Evolutionary conservation across 2,797 vertebrate genomes (phyloP).

Genomic region (Perodicticus potto): DNA sequence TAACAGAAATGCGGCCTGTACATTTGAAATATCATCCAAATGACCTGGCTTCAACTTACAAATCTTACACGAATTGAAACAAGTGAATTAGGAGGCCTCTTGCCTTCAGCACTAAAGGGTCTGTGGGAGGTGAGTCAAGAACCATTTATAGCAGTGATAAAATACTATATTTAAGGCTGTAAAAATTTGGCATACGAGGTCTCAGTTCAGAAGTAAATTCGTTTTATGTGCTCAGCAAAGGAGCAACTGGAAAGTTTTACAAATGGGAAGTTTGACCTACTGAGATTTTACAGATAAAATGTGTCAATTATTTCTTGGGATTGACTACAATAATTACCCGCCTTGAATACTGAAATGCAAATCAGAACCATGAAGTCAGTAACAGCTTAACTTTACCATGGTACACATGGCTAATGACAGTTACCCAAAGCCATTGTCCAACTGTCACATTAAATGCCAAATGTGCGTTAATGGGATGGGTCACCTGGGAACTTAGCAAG

Average conservation of each 20-base stretch:
- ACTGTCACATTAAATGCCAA: neutral
- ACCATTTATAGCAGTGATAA: constrained; percentile 80
- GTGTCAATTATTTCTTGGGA: constrained; percentile 57
- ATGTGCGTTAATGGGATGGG: neutral
- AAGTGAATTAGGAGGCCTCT: constrained; percentile 67
- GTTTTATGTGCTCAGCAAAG: constrained; percentile 69
- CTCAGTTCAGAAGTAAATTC: constrained; percentile 80
- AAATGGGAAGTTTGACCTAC: constrained; percentile 71
- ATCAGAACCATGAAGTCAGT: constrained; percentile 54
- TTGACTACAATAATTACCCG: neutral
- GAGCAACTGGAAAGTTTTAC: constrained; percentile 76
- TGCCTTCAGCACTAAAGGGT: constrained; percentile 71
- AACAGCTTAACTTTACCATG: neutral
- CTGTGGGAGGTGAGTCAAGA: constrained; percentile 72
- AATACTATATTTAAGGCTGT: constrained; percentile 78
- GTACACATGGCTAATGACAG: neutral
- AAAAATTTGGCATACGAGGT: constrained; percentile 77
- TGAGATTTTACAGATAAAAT: constrained; percentile 78
- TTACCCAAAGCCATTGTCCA: constrained; percentile 46
- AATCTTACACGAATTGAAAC: constrained; percentile 70
- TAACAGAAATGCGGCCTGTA: constrained; percentile 63
- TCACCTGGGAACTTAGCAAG: constrained; percentile 14
- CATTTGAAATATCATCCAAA: constrained; percentile 79
- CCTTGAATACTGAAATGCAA: constrained; percentile 63
- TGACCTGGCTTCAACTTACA: constrained; percentile 73